These are phyloP conservation scores for Zaprionus kolodkinae DNA, from an alignment of 1,140 invertebrate species.

Conservation along the genomic window DNA sequence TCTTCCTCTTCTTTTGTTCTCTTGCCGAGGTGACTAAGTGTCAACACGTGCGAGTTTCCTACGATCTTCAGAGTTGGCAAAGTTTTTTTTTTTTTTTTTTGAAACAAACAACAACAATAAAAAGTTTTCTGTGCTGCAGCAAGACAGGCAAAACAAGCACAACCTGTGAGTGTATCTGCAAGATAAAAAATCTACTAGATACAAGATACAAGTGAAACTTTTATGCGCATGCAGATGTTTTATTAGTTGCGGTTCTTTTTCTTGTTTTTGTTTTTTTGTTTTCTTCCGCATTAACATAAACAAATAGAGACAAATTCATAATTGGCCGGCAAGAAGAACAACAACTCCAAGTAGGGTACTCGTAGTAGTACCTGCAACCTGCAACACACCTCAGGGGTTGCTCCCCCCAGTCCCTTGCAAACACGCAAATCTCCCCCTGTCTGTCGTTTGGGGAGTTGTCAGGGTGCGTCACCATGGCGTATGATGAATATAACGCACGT, in stretches of 20 bases:
- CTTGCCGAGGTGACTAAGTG: constrained; percentile 65
- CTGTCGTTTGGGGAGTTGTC: constrained; percentile 24
- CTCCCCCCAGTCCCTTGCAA: not conserved
- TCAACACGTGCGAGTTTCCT: constrained; percentile 70
- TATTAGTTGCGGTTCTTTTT: constrained; percentile 33
- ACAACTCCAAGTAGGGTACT: constrained; percentile 10
- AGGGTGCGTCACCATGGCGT: constrained; percentile 66
- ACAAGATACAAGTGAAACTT: constrained; percentile 53
- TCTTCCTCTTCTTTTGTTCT: not conserved
- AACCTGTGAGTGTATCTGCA: constrained; percentile 54
- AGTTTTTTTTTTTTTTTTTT: constrained; percentile 28
- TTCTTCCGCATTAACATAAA: constrained; percentile 68
- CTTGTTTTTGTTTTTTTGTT: constrained; percentile 1
- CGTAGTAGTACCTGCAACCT: constrained; percentile 15
- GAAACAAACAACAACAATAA: constrained; percentile 34
- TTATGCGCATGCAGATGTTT: constrained; percentile 61
- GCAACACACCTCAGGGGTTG: constrained; percentile 23
- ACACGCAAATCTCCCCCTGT: constrained; percentile 18
- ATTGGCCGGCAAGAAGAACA: constrained; percentile 26
- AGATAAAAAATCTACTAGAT: constrained; percentile 55
- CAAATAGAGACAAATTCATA: constrained; percentile 66
- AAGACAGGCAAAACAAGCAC: constrained; percentile 35
- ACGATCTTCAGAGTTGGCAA: constrained; percentile 48
- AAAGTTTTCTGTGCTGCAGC: constrained; percentile 44
- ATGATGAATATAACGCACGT: constrained; percentile 79